Conservation (phyloP, 2,797 vertebrate species). For the Gastrophryne carolinensis region DNA sequence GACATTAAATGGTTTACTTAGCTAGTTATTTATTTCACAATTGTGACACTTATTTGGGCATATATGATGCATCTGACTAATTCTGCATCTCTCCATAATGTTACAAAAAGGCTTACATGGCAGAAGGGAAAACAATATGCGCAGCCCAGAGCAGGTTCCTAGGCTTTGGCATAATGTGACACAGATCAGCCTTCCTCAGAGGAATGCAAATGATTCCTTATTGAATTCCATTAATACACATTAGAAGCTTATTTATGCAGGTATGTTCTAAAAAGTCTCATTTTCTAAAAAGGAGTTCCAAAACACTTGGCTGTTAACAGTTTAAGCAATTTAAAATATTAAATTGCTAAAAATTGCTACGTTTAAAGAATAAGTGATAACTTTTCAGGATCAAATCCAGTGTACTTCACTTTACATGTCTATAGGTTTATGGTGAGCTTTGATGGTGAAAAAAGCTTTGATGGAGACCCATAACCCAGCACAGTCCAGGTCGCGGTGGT, state of each 20-base stretch:
- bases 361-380: no score
- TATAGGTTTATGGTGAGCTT: no score
- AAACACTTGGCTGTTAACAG: no score
- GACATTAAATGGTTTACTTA: slow-evolving; percentile 8
- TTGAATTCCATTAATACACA: slow-evolving; percentile 5
- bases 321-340: no score
- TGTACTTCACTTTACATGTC: no score
- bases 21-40: slow-evolving; percentile 25
- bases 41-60: slow-evolving; percentile 44
- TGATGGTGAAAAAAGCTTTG: no score
- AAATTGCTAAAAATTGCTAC: no score
- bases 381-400: no score
- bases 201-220: slow-evolving; percentile 23
- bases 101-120: slow-evolving; percentile 35
- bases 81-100: slow-evolving; percentile 23
- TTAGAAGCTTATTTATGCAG: not conserved
- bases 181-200: slow-evolving; percentile 25
- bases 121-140: slow-evolving; percentile 36
- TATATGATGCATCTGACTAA: slow-evolving; percentile 32
- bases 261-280: not conserved
- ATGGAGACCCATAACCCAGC: no score
- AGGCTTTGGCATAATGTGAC: slow-evolving; percentile 40
- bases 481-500: no score
- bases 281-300: no score
- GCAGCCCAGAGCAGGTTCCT: slow-evolving; percentile 24